Evolutionary conservation across 2,113 vertebrate genomes (phyloP), one percentile per base, ranked within the genome.

Genomic region (Hippocampus barbouri): DNA sequence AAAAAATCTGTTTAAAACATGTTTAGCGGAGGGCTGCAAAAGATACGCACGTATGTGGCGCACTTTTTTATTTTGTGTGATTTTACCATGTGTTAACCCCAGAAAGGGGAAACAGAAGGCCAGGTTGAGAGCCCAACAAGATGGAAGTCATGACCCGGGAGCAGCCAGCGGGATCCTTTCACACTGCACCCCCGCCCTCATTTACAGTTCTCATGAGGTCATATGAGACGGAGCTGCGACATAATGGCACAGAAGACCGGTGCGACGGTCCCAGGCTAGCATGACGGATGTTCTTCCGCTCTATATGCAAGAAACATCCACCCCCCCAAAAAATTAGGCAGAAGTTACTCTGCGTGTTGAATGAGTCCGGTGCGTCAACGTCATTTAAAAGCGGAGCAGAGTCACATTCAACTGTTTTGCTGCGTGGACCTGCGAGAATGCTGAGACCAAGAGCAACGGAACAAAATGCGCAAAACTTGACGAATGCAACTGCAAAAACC

Each of bases 181-280:
- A 63, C 74, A 69, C 61, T 67, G 23, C 66, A 60, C 25, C 73
- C 8, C 41, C 41, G n/a, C 72, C 78, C 76, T 57, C 4, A 18
- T 38, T 80, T 73, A 76, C 79, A 84, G 79, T 89, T 90, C 89
- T 89, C 87, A 91, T 91, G 90, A 91, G 84, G 86, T 90, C 88
- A 90, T 82, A 77, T 73, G 47, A 74, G 12, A 30, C 27, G 12
- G 4, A 5, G 14, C 12, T 34, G 27, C 8, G 30, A 27, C 25
- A 7, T 34, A 12, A 38, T 38, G 15, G 18, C 49, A 16, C 49
- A 18, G 6, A 16, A 51, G 5, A 18, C 49, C 49, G 49, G 4
- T 8, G 4, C 20, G 49, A 51, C 49, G 1, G 16, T 51, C 4
- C 49, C 49, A 21, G 16, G 20, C 49, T 20, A 7, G 16, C 49